Base-by-base conservation (phyloP, 2,888 invertebrate species). In the Diadromus collaris region DNA sequence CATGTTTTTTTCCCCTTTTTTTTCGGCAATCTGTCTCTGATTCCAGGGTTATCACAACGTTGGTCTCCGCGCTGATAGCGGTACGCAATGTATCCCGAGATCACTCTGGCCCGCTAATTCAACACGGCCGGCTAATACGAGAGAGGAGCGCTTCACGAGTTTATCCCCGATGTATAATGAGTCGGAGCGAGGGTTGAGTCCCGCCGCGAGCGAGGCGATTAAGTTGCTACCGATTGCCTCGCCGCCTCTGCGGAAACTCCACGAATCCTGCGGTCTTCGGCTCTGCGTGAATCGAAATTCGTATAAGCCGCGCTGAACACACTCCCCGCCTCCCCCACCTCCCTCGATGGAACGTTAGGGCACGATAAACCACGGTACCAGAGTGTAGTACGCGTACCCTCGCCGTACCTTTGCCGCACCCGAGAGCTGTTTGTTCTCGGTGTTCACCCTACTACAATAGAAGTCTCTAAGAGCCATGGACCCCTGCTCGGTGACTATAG, bases 401-500 rank as follows among this genome's bases (percentile, higher is more conserved):
- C 54, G 70, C 70, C 70, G 61, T 70, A 70, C 65, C 54, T n/a
- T n/a, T n/a, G n/a, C n/a, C n/a, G n/a, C n/a, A n/a, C n/a, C 10
- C 38, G 38, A 61, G n/a, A 56, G 63, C 65, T 75, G 78, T 78
- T 75, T 78, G 74, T 78, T 78, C 74, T 68, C 24, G 44, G 51
- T 60, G 32, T 48, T 65, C 41, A 34, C 65, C 16, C 13, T 44
- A 24, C 54, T 54, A 76, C 76, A 60, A 76, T 79, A 60, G 60
- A 60, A 76, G 72, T 72, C 68, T 58, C 63, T 63, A 69, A 69
- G 68, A 76, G 71, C 56, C 60, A 38, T 27, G 29, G 38, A 38
- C 48, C 24, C 21, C 44, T 48, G 64, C 61, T 29, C 63, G 48
- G 24, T 63, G 63, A 60, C 79, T 68, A 69, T 76, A 79, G 56